Evolutionary conservation across 1,140 invertebrate species (phyloP).

Genomic region (Philopotamus ludificatus): DNA sequence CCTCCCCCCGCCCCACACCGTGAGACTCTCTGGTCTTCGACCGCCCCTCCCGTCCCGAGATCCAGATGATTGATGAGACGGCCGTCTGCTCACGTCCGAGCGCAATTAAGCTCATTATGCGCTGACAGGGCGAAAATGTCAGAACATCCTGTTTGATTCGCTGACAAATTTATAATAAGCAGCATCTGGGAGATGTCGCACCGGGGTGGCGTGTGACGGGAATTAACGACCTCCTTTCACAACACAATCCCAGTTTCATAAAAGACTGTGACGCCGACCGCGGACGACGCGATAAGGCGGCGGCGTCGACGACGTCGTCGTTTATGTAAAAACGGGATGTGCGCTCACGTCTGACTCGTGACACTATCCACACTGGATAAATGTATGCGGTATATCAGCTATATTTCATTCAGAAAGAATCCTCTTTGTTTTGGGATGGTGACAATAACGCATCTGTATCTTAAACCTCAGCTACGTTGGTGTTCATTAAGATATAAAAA

Average conservation of each 20-base stretch:
- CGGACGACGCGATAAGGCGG: no score
- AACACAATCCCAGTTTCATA: neutral
- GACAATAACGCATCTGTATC: no score
- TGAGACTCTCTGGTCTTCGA: neutral
- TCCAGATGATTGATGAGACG: conserved; percentile 36
- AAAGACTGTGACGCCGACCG: no score
- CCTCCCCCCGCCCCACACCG: neutral
- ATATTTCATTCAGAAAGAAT: no score
- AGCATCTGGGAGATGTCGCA: conserved; percentile 12
- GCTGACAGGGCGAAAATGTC: conserved; percentile 40
- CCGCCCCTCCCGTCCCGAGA: conserved; percentile 25
- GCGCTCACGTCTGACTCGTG: no score
- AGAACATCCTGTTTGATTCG: conserved; percentile 31
- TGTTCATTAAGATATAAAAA: no score
- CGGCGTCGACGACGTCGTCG: no score
- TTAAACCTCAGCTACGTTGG: no score
- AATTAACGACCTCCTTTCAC: conserved; percentile 8
- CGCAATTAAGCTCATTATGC: conserved; percentile 40
- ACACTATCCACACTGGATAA: no score
- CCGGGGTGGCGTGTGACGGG: conserved; percentile 2
- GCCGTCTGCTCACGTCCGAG: conserved; percentile 30
- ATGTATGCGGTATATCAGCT: no score
- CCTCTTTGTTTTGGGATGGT: no score
- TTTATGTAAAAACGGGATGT: no score
- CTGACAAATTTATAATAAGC: conserved; percentile 26